Percentiles rank a stretch among this genome's conserved stretches.
Conservation (phyloP, 2,113 vertebrate genomes). For the Mormyrus lacerda region DNA sequence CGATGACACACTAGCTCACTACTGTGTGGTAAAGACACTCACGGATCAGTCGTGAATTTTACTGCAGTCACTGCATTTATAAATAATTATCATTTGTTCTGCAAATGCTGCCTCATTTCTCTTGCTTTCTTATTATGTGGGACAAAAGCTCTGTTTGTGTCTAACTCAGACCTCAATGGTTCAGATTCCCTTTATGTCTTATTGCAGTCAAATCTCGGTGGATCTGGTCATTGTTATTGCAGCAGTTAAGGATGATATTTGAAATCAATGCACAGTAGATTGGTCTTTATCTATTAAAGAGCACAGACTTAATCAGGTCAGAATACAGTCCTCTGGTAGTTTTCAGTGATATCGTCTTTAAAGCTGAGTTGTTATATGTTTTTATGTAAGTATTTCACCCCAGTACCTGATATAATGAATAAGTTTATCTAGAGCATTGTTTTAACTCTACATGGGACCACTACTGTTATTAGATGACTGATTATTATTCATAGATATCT, state of each 20-base stretch:
- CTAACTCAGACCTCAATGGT: background rate
- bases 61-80: background rate
- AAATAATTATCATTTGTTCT: background rate
- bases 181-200: background rate
- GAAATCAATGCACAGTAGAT: background rate
- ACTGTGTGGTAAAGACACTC: background rate
- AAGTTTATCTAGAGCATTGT: background rate
- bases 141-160: background rate
- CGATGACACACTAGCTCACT: background rate
- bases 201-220: background rate
- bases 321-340: background rate
- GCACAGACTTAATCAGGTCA: background rate
- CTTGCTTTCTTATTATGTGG: background rate
- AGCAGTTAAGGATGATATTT: background rate
- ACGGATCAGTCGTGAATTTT: background rate
- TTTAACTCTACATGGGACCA: background rate
- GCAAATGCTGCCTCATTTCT: background rate
- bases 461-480: background rate
- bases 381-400: background rate
- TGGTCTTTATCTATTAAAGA: background rate
- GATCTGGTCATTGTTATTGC: background rate
- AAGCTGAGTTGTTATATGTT: background rate
- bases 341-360: background rate
- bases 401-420: background rate
- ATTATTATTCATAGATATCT: background rate